Conservation (phyloP, 2,888 invertebrate species). For the Athalia cordata region DNA sequence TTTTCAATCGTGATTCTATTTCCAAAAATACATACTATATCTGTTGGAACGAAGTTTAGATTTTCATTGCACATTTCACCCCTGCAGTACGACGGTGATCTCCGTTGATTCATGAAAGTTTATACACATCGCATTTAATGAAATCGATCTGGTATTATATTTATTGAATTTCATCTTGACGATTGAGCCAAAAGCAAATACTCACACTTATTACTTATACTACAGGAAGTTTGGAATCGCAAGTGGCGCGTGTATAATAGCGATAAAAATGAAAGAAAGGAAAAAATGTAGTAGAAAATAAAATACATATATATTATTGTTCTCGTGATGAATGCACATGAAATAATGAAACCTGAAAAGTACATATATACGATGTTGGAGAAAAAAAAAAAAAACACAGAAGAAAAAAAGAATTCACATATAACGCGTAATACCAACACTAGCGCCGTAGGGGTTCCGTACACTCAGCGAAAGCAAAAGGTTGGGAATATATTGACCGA, state of each 20-base stretch:
- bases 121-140: too few relatives aligned
- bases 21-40: too few relatives aligned
- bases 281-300: not conserved
- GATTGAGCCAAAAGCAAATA: conserved; percentile 26
- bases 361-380: conserved; percentile 57
- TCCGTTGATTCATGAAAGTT: too few relatives aligned
- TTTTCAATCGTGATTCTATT: too few relatives aligned
- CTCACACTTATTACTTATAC: not conserved
- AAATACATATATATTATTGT: conserved; percentile 26
- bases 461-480: conserved; percentile 49
- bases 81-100: too few relatives aligned
- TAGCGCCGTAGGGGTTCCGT: conserved; percentile 66
- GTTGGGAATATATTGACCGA: conserved; percentile 58
- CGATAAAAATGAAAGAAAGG: not conserved
- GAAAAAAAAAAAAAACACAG: conserved; percentile 48
- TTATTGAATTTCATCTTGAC: conserved; percentile 18
- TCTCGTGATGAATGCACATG: conserved; percentile 66
- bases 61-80: too few relatives aligned
- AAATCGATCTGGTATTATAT: not conserved
- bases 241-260: not conserved
- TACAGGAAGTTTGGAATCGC: not conserved
- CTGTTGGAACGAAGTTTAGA: too few relatives aligned
- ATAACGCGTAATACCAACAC: conserved; percentile 66
- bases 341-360: conserved; percentile 68
- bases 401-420: conserved; percentile 45